Percentiles rank a stretch among this genome's conserved stretches.
Conservation (phyloP, 2,797 vertebrate genomes). For the Pogoniulus pusillus region DNA sequence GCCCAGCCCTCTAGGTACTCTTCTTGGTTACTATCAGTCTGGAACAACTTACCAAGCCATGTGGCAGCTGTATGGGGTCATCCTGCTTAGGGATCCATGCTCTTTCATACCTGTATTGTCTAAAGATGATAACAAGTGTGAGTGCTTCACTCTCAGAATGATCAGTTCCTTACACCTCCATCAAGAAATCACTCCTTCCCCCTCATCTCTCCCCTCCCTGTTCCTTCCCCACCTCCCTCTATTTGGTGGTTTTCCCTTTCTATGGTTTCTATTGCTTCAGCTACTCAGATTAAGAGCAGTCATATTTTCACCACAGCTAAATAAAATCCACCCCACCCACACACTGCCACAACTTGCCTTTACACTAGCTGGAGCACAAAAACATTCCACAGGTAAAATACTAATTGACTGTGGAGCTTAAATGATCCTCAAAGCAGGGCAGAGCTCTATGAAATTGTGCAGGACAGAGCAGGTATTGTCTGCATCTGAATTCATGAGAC, state of each 20-base stretch:
- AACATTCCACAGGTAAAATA: slow-evolving; percentile 33
- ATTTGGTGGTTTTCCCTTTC: not conserved
- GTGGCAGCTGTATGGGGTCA: not conserved
- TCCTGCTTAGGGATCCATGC: not conserved
- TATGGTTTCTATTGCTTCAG: slow-evolving; percentile 28
- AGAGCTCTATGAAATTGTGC: not conserved
- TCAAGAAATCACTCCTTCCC: not conserved
- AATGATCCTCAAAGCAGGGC: slow-evolving; percentile 13
- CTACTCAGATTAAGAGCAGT: not conserved
- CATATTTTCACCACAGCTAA: slow-evolving; percentile 34
- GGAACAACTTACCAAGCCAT: not conserved
- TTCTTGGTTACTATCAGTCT: not conserved
- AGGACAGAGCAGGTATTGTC: slow-evolving; percentile 22
- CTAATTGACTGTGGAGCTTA: slow-evolving; percentile 19
- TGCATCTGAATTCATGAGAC: slow-evolving; percentile 4
- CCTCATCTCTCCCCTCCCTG: not conserved
- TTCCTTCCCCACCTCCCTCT: not conserved
- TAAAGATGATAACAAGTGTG: not conserved
- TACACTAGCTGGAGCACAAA: slow-evolving; percentile 14
- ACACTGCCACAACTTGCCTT: slow-evolving; percentile 44
- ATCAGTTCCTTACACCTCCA: not conserved
- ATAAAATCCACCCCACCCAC: slow-evolving; percentile 17
- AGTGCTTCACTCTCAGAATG: not conserved
- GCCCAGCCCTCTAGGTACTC: not conserved
- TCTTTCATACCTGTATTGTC: not conserved